Base-by-base conservation (phyloP, 2,797 vertebrate genomes). In the Melanotaenia pygmaea region DNA sequence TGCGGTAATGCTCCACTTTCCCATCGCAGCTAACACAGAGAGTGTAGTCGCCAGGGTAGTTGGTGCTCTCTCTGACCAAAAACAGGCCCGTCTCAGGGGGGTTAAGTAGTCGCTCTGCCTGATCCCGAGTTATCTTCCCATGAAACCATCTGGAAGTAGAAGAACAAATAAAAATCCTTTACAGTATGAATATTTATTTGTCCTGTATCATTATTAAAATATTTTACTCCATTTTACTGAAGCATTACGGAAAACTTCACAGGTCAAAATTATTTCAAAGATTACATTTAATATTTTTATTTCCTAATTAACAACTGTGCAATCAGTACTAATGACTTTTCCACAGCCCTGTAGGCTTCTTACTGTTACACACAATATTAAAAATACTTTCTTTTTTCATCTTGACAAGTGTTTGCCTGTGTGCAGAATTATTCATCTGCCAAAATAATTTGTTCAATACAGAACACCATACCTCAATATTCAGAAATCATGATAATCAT, bases 1-100 rank as follows among this genome's bases (percentile, higher is more conserved):
- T 99, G 82, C 94, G 97, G 92, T 99, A 99, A 92, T 99, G 98
- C 93, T 99, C 98, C 94, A 99, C 98, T 89, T 98, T 99, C 63
- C 96, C 95, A 0, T 98, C 97, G 0, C 97, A 98, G 94, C 97
- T 98, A 85, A 99, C 97, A 4, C 98, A 99, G 74, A 99, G 94
- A 0, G 98, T 99, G 94, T 99, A 99, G 94, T 99, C 98, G 0
- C 98, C 98, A 0, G 98, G 98, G 86, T 96, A 99, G 95, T 99
- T 99, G 91, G 97, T 99, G 93, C 98, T 99, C 90, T 99, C 98
- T 11, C 98, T 95, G 74, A 99, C 98, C 85, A 99, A 94, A 91
- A 96, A 99, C 47, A 98, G 92, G 47, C 98, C 98, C 0, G 94
- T 97, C 91, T 99, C 97, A 0, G 96, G 97, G 0, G 98, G 98